Base-by-base conservation (phyloP, 2,888 invertebrate species). In the Pimpla rufipes region DNA sequence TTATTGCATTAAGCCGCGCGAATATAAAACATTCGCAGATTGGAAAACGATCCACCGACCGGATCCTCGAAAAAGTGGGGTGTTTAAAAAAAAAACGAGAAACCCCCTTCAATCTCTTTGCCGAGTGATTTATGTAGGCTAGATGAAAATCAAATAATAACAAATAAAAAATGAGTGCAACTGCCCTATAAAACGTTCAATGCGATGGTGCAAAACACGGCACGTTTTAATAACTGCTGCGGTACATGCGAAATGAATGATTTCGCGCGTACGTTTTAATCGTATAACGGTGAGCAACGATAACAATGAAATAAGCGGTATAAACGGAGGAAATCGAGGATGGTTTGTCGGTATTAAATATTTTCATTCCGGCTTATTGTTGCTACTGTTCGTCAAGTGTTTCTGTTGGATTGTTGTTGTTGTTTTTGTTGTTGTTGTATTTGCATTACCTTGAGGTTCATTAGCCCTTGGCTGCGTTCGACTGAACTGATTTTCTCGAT, bases 401-500 rank as follows among this genome's bases (percentile, higher is more conserved):
- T 55, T 42, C 10, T 64, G 67, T 59, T 66, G 40, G 68, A 71
- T 71, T 47, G 47, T 52, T 66, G 29, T 81, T 77, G 29, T 52
- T 68, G 35, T 23, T 52, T 40, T 74, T 70, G 57, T 23, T 83
- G 35, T 73, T 78, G 70, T 79, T 83, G 77, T 82, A 67, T 82
- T 79, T 59, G 85, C 85, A 88, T 93, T 93, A 93, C 93, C 93
- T 93, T 93, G 93, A 83, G 93, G 93, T 88, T 93, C 93, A 89
- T 93, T 93, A 87, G 93, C 93, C 89, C 93, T 90, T 79, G 93
- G 93, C 89, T 94, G 94, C 80, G 94, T 94, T 90, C 95, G 95
- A 85, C 95, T 94, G 90, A 95, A 93, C 89, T 95, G 95, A 92
- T 96, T 95, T 82, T 95, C 95, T 94, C 95, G 95, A 85, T 95